Evolutionary conservation across 1,140 invertebrate species (phyloP).

Genomic region (Apis dorsata): DNA sequence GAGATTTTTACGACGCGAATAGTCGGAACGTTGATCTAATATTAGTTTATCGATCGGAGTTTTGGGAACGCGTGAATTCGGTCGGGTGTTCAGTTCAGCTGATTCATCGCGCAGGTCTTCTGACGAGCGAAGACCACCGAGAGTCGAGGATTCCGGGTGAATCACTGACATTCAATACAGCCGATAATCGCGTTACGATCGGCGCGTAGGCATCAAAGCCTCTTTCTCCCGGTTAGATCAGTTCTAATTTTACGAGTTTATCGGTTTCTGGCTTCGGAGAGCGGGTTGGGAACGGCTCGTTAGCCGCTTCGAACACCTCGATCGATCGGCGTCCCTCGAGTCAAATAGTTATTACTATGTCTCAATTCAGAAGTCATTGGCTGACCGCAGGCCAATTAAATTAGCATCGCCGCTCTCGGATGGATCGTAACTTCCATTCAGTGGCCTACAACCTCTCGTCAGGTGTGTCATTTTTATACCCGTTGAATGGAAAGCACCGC

Average conservation of each 20-base stretch:
- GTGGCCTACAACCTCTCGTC: slow-evolving; percentile 8
- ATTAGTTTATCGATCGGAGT: slow-evolving; percentile 50
- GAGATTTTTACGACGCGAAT: slow-evolving; percentile 8
- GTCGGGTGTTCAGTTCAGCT: slow-evolving; percentile 18
- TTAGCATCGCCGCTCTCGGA: slow-evolving; percentile 34
- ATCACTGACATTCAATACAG: slow-evolving; percentile 60
- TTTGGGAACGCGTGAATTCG: slow-evolving; percentile 52
- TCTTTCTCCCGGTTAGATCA: slow-evolving; percentile 65
- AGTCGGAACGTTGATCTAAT: slow-evolving; percentile 31
- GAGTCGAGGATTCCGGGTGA: slow-evolving; percentile 56
- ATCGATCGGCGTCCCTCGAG: slow-evolving; percentile 21
- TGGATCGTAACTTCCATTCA: slow-evolving; percentile 16
- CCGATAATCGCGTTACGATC: slow-evolving; percentile 55
- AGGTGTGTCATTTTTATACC: slow-evolving; percentile 36
- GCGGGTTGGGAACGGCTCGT: neutral
- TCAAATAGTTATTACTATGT: slow-evolving; percentile 55
- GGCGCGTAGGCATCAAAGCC: slow-evolving; percentile 47
- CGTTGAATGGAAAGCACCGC: slow-evolving; percentile 30
- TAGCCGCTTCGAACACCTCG: neutral
- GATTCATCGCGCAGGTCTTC: slow-evolving; percentile 52
- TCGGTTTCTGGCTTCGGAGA: slow-evolving; percentile 27
- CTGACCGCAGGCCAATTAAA: slow-evolving; percentile 51
- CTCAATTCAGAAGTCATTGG: slow-evolving; percentile 50
- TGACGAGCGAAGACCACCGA: slow-evolving; percentile 50
- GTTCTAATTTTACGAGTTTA: slow-evolving; percentile 71